Percentiles rank a stretch among this genome's conserved stretches.
Conservation (phyloP, 2,113 vertebrate species). For the Collichthys lucidus region DNA sequence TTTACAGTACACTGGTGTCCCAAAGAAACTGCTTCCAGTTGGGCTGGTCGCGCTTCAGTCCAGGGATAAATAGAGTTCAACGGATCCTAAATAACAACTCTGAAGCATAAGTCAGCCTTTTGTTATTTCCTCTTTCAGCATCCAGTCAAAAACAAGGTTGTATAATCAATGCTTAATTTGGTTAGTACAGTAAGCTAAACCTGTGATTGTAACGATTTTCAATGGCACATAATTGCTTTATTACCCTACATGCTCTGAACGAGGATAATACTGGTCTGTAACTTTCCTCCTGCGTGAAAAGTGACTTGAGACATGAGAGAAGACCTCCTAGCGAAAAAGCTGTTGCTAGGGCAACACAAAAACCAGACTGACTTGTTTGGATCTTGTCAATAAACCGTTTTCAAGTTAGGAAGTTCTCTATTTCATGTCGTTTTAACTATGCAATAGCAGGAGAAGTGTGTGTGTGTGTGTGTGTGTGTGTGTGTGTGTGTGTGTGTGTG, state of each 20-base stretch:
- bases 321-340: neutral
- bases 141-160: neutral
- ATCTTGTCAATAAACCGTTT: neutral
- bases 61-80: neutral
- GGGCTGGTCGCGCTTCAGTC: neutral
- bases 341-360: conserved; percentile 5
- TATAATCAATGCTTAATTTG: neutral
- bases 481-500: no score
- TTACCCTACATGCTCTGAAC: neutral
- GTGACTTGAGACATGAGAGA: neutral
- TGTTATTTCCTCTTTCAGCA: neutral
- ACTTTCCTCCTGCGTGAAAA: neutral
- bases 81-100: neutral
- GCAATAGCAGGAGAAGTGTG: neutral
- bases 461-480: neutral
- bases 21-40: neutral
- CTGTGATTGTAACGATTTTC: neutral
- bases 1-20: conserved; percentile 19
- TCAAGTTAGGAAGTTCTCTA: neutral
- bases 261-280: neutral
- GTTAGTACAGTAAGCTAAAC: no score
- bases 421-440: neutral
- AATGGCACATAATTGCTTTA: neutral
- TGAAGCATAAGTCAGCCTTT: neutral
- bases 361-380: conserved; percentile 1